A percentile compares a stretch with the other conserved stretches of the same genome.
Evolutionary conservation across 1,140 invertebrate species (phyloP).

Genomic region (Drosophila parabipectinata): DNA sequence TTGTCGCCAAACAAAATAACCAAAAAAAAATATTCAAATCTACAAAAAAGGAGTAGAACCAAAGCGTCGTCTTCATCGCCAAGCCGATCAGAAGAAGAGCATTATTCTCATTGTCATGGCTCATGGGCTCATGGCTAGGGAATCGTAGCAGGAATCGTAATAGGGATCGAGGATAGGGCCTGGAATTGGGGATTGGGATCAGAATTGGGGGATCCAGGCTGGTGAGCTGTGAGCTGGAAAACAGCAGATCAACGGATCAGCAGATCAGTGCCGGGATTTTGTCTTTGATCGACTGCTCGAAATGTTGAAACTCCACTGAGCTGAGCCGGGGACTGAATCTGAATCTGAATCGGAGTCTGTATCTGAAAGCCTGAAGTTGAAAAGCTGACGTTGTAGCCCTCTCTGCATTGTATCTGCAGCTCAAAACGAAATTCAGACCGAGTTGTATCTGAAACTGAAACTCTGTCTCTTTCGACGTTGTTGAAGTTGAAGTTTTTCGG

Average conservation of each 20-base stretch:
- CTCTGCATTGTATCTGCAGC: constrained; percentile 32
- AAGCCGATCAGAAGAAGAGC: constrained; percentile 29
- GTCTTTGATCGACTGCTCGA: constrained; percentile 77
- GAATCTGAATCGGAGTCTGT: not conserved
- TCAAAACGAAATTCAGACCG: not conserved
- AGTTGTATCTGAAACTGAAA: not conserved
- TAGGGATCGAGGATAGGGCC: constrained; percentile 12
- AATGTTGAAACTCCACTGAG: constrained; percentile 38
- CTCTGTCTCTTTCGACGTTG: not conserved
- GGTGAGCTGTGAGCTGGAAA: constrained; percentile 44
- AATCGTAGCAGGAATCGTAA: constrained; percentile 9
- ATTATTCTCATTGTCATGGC: constrained; percentile 44
- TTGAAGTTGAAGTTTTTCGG: constrained; percentile 20
- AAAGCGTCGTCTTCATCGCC: constrained; percentile 76
- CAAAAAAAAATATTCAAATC: not conserved
- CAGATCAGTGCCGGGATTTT: constrained; percentile 57
- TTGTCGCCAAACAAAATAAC: constrained; percentile 42
- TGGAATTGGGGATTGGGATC: constrained; percentile 3
- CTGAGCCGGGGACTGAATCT: constrained; percentile 31
- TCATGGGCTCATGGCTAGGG: constrained; percentile 2
- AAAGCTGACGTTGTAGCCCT: constrained; percentile 15
- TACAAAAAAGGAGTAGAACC: constrained; percentile 54
- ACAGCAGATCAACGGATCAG: constrained; percentile 34
- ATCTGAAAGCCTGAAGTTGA: not conserved
- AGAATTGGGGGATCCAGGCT: constrained; percentile 9